Evolutionary conservation across 2,113 vertebrate species (phyloP).

Genomic region (Lamprotornis superbus): DNA sequence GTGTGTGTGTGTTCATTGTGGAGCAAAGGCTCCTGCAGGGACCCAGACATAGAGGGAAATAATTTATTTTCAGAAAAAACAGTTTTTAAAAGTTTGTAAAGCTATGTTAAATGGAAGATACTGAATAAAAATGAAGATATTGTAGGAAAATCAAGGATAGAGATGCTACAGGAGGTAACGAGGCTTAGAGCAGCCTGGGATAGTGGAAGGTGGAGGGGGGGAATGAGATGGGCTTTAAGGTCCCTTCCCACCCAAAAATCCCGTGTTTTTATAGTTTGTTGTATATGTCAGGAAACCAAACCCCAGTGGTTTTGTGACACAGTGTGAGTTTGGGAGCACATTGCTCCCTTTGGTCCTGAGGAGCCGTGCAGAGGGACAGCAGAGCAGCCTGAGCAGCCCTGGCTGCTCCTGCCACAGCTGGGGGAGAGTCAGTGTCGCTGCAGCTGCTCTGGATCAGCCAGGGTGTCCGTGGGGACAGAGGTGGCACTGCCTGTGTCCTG

Average conservation of each 20-base stretch:
- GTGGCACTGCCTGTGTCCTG: background rate
- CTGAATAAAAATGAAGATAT: background rate
- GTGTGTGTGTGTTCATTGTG: background rate
- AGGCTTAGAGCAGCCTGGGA: background rate
- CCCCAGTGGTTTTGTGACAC: background rate
- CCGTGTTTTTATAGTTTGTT: background rate
- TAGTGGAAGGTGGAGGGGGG: background rate
- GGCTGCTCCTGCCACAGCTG: too few species aligned
- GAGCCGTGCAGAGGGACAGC: background rate
- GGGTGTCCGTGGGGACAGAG: background rate
- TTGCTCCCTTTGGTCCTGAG: fast-evolving
- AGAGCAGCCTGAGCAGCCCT: background rate
- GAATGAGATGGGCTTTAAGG: fast-evolving
- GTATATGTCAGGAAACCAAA: background rate
- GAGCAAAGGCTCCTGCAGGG: background rate
- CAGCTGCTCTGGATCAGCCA: fast-evolving
- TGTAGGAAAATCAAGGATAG: background rate
- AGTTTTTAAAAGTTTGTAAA: background rate
- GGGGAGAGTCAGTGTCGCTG: background rate
- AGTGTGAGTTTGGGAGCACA: background rate
- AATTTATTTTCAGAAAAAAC: background rate
- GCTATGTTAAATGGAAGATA: background rate
- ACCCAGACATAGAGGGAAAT: background rate
- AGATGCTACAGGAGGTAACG: too few species aligned
- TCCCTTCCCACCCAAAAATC: background rate